phyloP scores from a whole-genome alignment of 2,888 invertebrate genomes.

The Cantharis rustica region DNA sequence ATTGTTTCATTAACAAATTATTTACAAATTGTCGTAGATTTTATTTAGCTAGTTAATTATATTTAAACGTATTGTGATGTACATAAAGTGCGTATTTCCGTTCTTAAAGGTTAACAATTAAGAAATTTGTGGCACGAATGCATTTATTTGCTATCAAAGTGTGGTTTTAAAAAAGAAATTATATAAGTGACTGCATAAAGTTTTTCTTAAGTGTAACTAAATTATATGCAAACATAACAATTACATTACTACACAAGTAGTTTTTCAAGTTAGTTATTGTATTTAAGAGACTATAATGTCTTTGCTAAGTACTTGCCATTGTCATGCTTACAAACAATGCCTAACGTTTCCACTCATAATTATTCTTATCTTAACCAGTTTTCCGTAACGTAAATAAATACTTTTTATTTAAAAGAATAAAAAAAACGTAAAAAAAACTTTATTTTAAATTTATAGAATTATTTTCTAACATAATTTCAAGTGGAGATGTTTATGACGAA shows the following conservation, averaged over 20 bases:
- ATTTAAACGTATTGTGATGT: neutral
- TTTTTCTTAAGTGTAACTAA: slow-evolving; percentile 26
- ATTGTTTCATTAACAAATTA: neutral
- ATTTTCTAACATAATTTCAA: no score
- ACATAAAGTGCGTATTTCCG: slow-evolving; percentile 9
- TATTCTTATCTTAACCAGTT: slow-evolving; percentile 20
- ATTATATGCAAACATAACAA: slow-evolving; percentile 41
- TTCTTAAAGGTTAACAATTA: slow-evolving; percentile 7
- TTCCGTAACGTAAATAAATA: slow-evolving; percentile 3
- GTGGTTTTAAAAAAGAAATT: neutral
- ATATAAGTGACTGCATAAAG: slow-evolving; percentile 3
- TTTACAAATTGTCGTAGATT: neutral
- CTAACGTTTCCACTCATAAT: slow-evolving; percentile 25
- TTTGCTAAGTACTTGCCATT: slow-evolving; percentile 29
- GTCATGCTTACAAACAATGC: slow-evolving; percentile 30
- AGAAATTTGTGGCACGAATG: slow-evolving; percentile 5
- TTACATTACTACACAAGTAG: slow-evolving; percentile 45
- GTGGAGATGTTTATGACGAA: no score
- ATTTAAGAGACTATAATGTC: slow-evolving; percentile 36
- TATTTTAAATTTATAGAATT: neutral
- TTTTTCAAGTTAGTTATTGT: slow-evolving; percentile 43
- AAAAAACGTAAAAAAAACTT: neutral
- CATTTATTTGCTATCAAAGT: slow-evolving; percentile 6
- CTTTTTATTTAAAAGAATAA: neutral
- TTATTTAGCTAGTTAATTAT: neutral